These are phyloP conservation scores for Phrynocephalus versicolor DNA, from an alignment of 2,113 vertebrate genomes.

Conservation along the genomic window DNA sequence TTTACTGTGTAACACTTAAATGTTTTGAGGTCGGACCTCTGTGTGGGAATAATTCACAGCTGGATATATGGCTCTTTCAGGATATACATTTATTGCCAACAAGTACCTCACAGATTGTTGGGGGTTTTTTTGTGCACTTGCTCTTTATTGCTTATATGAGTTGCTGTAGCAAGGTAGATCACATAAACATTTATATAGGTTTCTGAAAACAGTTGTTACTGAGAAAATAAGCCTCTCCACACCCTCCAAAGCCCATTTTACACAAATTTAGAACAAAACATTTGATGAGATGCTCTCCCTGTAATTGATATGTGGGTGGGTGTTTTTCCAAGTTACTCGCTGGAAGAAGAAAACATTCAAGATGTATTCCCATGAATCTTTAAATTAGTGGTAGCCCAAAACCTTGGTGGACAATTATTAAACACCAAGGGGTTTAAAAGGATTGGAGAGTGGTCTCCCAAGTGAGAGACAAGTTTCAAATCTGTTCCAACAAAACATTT, in stretches of 20 bases:
- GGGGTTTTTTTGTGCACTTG: slow-evolving; percentile 57
- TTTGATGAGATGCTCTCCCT: slow-evolving; percentile 72
- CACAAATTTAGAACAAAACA: slow-evolving; percentile 81
- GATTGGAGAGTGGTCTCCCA: slow-evolving; percentile 74
- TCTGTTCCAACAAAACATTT: slow-evolving; percentile 74
- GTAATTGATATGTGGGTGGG: slow-evolving; percentile 87
- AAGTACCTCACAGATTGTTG: slow-evolving; percentile 61
- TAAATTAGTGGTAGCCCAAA: slow-evolving; percentile 80
- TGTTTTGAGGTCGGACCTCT: slow-evolving; percentile 77
- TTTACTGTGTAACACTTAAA: slow-evolving; percentile 76
- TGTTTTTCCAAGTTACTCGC: slow-evolving; percentile 82
- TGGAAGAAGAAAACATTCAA: slow-evolving; percentile 81
- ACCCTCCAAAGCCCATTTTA: slow-evolving; percentile 71
- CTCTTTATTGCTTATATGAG: slow-evolving; percentile 68
- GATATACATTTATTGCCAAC: slow-evolving; percentile 70
- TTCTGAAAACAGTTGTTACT: slow-evolving; percentile 82
- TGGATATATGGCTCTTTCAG: slow-evolving; percentile 64
- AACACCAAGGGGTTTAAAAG: slow-evolving; percentile 79
- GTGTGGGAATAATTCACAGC: slow-evolving; percentile 73
- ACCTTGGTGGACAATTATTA: slow-evolving; percentile 83
- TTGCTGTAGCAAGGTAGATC: slow-evolving; percentile 69
- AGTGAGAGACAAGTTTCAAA: slow-evolving; percentile 77
- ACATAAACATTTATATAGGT: slow-evolving; percentile 82
- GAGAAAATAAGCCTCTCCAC: slow-evolving; percentile 73
- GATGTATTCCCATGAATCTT: slow-evolving; percentile 82